Percentiles rank a stretch among this genome's conserved stretches.
Evolutionary conservation across 2,797 vertebrate genomes (phyloP).

Genomic region (Tapirus indicus): DNA sequence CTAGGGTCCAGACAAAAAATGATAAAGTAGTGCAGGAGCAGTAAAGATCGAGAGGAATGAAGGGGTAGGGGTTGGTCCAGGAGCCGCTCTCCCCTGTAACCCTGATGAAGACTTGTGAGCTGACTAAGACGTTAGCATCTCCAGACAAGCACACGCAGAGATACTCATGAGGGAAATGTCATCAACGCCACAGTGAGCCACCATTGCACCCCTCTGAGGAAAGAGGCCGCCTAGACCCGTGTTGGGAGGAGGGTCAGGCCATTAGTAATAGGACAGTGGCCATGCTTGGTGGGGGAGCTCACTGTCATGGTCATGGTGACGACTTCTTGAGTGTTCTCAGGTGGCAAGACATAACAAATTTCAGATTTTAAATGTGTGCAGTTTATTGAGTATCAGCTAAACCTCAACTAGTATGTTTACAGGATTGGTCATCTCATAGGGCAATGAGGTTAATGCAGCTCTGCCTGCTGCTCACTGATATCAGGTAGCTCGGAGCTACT

Average conservation of each 20-base stretch:
- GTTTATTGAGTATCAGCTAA: neutral
- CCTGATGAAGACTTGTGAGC: neutral
- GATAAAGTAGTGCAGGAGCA: neutral
- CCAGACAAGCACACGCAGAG: neutral
- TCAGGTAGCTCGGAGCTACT: neutral
- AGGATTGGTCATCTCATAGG: neutral
- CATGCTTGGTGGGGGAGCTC: neutral
- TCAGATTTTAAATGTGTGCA: neutral
- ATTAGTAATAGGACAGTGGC: neutral
- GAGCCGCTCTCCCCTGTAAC: neutral
- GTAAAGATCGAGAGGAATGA: neutral
- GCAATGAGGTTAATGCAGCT: neutral
- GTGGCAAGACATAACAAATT: neutral
- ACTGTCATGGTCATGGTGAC: neutral
- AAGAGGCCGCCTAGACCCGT: neutral
- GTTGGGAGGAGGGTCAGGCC: neutral
- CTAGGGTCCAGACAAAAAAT: neutral
- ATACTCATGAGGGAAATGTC: neutral
- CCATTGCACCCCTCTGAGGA: neutral
- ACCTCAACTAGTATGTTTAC: neutral
- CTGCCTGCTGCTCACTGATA: neutral
- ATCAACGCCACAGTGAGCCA: no score
- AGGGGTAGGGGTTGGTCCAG: neutral
- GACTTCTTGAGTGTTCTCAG: neutral
- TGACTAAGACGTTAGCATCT: neutral